A percentile compares a stretch with the other conserved stretches of the same genome.
Conservation (phyloP, 2,888 invertebrate genomes). For the Megamerina dolium region DNA sequence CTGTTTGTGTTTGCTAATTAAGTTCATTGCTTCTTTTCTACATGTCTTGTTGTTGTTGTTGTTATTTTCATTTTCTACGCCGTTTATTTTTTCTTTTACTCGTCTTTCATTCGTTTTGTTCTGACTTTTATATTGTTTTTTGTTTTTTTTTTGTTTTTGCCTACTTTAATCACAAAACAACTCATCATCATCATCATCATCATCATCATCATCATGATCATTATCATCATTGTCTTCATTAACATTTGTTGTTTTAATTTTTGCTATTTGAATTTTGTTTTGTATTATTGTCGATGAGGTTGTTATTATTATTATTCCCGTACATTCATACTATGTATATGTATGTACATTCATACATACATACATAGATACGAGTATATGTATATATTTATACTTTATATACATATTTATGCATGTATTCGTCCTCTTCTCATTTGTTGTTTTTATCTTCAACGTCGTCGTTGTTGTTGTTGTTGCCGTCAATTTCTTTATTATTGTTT, state of each 20-base stretch:
- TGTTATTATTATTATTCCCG: too few species aligned
- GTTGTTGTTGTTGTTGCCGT: too few species aligned
- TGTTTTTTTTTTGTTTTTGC: conserved; percentile 17
- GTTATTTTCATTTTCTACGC: not conserved
- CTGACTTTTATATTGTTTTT: conserved; percentile 22
- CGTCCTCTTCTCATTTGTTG: too few species aligned
- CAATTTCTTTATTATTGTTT: conserved; percentile 23
- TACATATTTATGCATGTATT: too few species aligned
- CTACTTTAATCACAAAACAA: conserved; percentile 16
- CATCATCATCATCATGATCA: conserved; percentile 34
- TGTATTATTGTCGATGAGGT: not conserved
- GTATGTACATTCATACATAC: too few species aligned
- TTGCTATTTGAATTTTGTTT: too few species aligned
- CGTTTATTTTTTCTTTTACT: conserved; percentile 19
- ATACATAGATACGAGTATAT: too few species aligned
- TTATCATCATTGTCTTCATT: too few species aligned
- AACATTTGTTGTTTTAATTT: conserved; percentile 26
- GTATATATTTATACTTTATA: too few species aligned
- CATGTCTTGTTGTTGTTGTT: not conserved
- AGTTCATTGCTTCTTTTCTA: conserved; percentile 39
- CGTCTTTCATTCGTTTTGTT: conserved; percentile 7
- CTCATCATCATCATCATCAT: not conserved
- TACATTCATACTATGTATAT: too few species aligned
- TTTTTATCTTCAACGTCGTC: too few species aligned
- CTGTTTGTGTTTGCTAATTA: conserved; percentile 28